A percentile compares a stretch with the other conserved stretches of the same genome.
Evolutionary conservation across 2,888 invertebrate species (phyloP).

Genomic region (Caenorhabditis sinica): DNA sequence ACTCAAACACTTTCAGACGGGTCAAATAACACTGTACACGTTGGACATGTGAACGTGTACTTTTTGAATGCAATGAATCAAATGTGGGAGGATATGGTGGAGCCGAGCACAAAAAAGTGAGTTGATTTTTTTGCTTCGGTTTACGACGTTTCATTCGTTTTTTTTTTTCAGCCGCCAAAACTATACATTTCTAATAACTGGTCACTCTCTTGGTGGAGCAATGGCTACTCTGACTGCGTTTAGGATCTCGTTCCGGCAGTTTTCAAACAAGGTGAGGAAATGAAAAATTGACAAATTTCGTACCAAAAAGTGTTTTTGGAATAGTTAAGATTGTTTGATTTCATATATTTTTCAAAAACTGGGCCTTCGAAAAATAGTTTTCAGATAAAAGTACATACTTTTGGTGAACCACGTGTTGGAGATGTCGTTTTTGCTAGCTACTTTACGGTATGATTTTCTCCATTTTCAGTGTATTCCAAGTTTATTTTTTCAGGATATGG

Average conservation of each 20-base stretch:
- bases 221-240: constrained; percentile 72
- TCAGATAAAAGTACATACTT: constrained; percentile 68
- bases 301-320: no score
- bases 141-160: no score
- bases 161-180: constrained; percentile 60
- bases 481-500: constrained; percentile 50
- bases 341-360: not conserved
- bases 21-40: constrained; percentile 46
- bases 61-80: constrained; percentile 70
- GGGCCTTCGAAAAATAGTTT: not conserved
- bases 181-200: constrained; percentile 67
- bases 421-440: constrained; percentile 64
- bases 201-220: constrained; percentile 73
- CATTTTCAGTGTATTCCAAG: not conserved
- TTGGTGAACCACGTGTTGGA: constrained; percentile 72
- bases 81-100: constrained; percentile 71
- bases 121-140: not conserved
- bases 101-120: constrained; percentile 55
- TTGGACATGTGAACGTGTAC: constrained; percentile 70
- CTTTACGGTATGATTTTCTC: constrained; percentile 54
- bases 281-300: no score
- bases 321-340: no score
- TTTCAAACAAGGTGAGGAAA: constrained; percentile 53
- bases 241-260: constrained; percentile 60
- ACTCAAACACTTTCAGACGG: constrained; percentile 54